Base-by-base conservation (phyloP, 2,888 invertebrate genomes). In the Stegophylla sp. region DNA sequence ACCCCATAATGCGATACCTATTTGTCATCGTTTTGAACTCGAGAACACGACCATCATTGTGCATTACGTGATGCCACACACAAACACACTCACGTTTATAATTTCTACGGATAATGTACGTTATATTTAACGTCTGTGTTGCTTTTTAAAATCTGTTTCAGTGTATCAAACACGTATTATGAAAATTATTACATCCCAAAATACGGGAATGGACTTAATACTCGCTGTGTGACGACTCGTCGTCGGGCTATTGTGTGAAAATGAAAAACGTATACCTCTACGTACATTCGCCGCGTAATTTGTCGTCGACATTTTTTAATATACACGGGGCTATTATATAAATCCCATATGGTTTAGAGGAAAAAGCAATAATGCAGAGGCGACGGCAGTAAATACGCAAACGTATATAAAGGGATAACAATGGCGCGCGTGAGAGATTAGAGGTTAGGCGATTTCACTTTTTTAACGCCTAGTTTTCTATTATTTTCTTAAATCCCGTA, bases 211-310 rank as follows among this genome's bases (percentile, higher is more conserved):
- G 15, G 45, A 3, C 15, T 45, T 45, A 45, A 45, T 45, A 45
- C 10, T 9, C 45, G 10, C 43, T n/a, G 9, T 7, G n/a, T n/a
- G n/a, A 13, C 34, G 23, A 71, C 56, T 56, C 72, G n/a, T 72
- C 56, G 72, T 72, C 56, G 72, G 53, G 23, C 23, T 51, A 43
- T 71, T 56, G 72, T 72, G 72, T 72, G 20, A 28, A 34, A 56
- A 71, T 23, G 34, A 34, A 41, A 71, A 56, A 15, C 41, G 20
- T 3, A 7, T n/a, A n/a, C n/a, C n/a, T n/a, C n/a, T n/a, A n/a
- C n/a, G n/a, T n/a, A n/a, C n/a, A n/a, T n/a, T n/a, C 28, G 28
- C 61, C 1, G 28, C n/a, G 9, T 41, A 43, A 64, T 64, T 64
- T 43, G 64, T 64, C 64, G 61, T 20, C 56, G 20, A 20, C 28